A percentile compares a stretch with the other conserved stretches of the same genome.
Evolutionary conservation across 2,113 vertebrate genomes (phyloP).

Genomic region (Thryonomys swinderianus): DNA sequence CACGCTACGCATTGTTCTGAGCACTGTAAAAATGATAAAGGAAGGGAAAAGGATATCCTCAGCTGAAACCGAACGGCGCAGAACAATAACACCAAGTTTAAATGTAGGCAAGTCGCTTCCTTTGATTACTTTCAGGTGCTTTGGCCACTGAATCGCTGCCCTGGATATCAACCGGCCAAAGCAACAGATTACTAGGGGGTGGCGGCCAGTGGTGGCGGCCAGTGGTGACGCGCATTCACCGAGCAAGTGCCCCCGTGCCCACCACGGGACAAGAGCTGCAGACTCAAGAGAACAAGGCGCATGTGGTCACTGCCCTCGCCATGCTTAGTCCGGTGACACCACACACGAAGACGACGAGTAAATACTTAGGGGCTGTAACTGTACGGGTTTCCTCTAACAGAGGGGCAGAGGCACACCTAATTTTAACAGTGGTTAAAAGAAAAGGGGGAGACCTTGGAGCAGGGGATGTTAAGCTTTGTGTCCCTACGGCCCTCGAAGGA

Average conservation of each 20-base stretch:
- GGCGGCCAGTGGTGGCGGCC: background rate
- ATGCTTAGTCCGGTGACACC: background rate
- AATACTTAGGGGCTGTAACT: background rate
- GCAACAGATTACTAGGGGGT: background rate
- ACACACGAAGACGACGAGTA: background rate
- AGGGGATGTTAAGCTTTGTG: background rate
- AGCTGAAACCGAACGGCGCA: slow-evolving; percentile 54
- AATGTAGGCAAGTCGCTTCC: slow-evolving; percentile 29
- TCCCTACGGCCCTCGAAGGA: background rate
- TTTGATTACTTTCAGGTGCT: slow-evolving; percentile 73
- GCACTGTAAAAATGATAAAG: slow-evolving; percentile 78
- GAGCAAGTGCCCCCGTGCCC: slow-evolving; percentile 16
- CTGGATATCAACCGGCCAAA: slow-evolving; percentile 14
- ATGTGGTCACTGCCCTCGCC: background rate
- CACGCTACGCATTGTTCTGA: slow-evolving; percentile 64
- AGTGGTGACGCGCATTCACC: background rate
- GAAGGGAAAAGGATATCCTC: slow-evolving; percentile 87
- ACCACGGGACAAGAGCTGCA: background rate
- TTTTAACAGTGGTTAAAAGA: background rate
- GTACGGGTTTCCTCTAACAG: background rate
- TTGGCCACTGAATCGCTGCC: background rate
- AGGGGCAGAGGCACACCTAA: background rate
- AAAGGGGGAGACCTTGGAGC: background rate
- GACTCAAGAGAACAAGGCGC: background rate
- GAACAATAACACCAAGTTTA: slow-evolving; percentile 73